A percentile compares a stretch with the other conserved stretches of the same genome.
These are phyloP conservation scores for Drosophila jambulina DNA, from an alignment of 1,140 invertebrate species.

Conservation along the genomic window DNA sequence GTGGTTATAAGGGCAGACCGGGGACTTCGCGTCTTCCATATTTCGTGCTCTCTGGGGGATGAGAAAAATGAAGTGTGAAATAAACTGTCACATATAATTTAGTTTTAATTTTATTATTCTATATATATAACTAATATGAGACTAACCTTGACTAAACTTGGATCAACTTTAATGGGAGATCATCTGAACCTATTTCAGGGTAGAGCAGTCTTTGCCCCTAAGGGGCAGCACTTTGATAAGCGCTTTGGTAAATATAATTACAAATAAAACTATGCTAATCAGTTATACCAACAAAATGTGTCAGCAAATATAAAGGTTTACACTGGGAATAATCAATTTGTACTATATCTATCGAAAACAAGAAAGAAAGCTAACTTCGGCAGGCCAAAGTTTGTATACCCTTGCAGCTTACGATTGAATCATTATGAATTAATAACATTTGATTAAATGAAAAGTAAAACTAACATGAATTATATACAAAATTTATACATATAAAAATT, in stretches of 20 bases:
- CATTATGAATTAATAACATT: too few species aligned
- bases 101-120: background rate
- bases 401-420: too few species aligned
- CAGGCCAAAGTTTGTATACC: too few species aligned
- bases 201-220: background rate
- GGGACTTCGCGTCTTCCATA: conserved; percentile 74
- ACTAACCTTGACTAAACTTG: background rate
- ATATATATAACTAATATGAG: background rate
- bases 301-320: background rate
- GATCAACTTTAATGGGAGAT: background rate
- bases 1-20: conserved; percentile 31
- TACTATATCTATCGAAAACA: too few species aligned
- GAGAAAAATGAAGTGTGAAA: background rate
- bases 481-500: too few species aligned
- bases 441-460: too few species aligned
- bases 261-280: background rate
- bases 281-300: background rate
- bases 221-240: background rate
- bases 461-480: too few species aligned
- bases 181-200: background rate
- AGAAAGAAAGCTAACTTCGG: too few species aligned
- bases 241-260: background rate
- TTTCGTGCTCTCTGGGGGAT: conserved; percentile 67
- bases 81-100: background rate
- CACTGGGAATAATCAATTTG: background rate